Base-by-base conservation (phyloP, 2,113 vertebrate species). In the Gadus macrocephalus region DNA sequence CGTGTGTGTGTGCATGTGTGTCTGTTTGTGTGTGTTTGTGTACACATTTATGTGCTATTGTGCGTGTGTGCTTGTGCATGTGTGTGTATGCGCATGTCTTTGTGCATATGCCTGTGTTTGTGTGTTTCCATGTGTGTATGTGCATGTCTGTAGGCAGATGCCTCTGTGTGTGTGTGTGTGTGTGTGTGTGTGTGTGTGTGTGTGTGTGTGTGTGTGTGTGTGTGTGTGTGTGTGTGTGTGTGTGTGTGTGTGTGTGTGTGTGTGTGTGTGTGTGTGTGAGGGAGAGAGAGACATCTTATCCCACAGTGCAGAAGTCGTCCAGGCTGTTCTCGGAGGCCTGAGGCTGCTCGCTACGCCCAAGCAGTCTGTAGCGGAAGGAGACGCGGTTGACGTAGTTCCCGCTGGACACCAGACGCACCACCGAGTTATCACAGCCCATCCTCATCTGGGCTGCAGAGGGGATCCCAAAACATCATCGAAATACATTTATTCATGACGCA, bases 351-450 rank as follows among this genome's bases (percentile, higher is more conserved):
- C 86, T 86, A 0, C 89, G 89, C 53, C 94, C 90, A 15, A 98
- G 90, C 35, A 97, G 93, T 53, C 89, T 92, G 66, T 98, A 98
- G 71, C 97, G 95, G 86, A 98, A 96, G 1, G 95, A 95, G 78
- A 98, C 93, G 3, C 93, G 94, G 75, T 98, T 98, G 73, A 96
- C 71, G 19, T 95, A 95, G 72, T 94, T 96, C 55, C 96, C 96
- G 0, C 96, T 98, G 85, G 96, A 98, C 67, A 98, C 94, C 92
- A 98, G 89, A 73, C 96, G 87, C 79, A 98, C 86, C 83, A 98
- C 96, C 0, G 95, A 94, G 81, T 98, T 96, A 88, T 98, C 96
- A 85, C 96, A 98, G 62, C 94, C 94, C 19, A 98, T 93, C 90
- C 95, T 97, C 93, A 98, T 93, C 89, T 97, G 95, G 15, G 94